These are phyloP conservation scores for Eulithis prunata DNA, from an alignment of 2,888 invertebrate species.

Conservation along the genomic window DNA sequence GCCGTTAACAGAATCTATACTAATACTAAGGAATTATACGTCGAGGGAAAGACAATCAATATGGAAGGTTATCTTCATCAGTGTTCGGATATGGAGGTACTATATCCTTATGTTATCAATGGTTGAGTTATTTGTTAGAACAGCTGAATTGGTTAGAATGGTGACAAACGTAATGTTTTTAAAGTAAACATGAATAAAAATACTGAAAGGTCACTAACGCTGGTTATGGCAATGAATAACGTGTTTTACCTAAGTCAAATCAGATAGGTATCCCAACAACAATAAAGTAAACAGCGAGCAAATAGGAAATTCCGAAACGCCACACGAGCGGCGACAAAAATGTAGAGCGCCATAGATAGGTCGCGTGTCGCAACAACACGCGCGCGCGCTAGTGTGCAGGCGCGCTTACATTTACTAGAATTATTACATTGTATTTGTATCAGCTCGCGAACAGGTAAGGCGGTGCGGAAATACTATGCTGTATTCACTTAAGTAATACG, in stretches of 20 bases:
- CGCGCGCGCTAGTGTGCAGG: not conserved
- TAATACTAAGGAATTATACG: conserved; percentile 27
- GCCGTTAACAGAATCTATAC: conserved; percentile 35
- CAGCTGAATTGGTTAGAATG: not conserved
- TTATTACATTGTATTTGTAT: not conserved
- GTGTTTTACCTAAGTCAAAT: not conserved
- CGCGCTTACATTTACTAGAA: conserved; percentile 6
- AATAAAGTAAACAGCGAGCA: conserved; percentile 21
- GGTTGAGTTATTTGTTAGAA: not conserved
- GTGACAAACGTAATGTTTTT: too few species aligned
- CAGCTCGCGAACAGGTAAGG: too few species aligned
- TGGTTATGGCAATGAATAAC: not conserved
- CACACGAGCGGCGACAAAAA: conserved; percentile 24
- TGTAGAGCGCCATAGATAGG: conserved; percentile 20
- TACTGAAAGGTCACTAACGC: too few species aligned
- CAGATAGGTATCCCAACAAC: conserved; percentile 11
- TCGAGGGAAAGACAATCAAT: conserved; percentile 3
- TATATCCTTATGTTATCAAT: conserved; percentile 5
- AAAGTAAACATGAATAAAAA: too few species aligned
- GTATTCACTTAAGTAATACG: too few species aligned
- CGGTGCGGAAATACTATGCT: too few species aligned
- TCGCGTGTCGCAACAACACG: conserved; percentile 3
- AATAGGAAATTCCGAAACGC: conserved; percentile 20
- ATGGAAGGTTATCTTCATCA: conserved; percentile 17
- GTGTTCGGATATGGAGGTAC: not conserved